phyloP scores from a whole-genome alignment of 2,888 invertebrate species.

The Ceratothoa steindachneri region DNA sequence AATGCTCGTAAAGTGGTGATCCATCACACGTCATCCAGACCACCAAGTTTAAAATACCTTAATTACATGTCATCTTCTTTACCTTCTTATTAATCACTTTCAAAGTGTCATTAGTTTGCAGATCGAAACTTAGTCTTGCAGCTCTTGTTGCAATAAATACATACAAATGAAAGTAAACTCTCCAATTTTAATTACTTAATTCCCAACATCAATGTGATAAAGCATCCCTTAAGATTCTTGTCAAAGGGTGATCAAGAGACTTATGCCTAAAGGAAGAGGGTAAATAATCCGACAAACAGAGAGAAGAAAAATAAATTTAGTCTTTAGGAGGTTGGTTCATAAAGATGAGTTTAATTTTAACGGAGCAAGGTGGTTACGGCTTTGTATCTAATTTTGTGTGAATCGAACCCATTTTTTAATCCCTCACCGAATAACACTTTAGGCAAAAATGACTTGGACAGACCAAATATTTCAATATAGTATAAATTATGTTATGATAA shows the following conservation, averaged over 20 bases:
- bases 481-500: constrained; percentile 39
- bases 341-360: not conserved
- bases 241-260: constrained; percentile 14
- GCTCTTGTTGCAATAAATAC: constrained; percentile 16
- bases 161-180: constrained; percentile 9
- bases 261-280: not conserved
- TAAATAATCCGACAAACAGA: not conserved
- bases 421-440: constrained; percentile 25
- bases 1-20: constrained; percentile 7
- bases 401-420: constrained; percentile 16
- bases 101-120: constrained; percentile 8
- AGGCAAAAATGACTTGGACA: constrained; percentile 22
- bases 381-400: not conserved
- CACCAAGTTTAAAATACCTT: constrained; percentile 9
- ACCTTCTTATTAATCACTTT: constrained; percentile 8
- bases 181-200: constrained; percentile 34
- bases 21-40: not conserved
- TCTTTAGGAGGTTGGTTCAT: not conserved
- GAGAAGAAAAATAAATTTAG: too few relatives aligned
- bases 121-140: constrained; percentile 1
- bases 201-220: constrained; percentile 31
- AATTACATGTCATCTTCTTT: constrained; percentile 8
- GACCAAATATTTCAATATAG: constrained; percentile 33
- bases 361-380: not conserved
- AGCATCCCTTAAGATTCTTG: constrained; percentile 17